These are phyloP conservation scores for Probaryconus sp. DNA, from an alignment of 1,140 invertebrate species.

Conservation along the genomic window DNA sequence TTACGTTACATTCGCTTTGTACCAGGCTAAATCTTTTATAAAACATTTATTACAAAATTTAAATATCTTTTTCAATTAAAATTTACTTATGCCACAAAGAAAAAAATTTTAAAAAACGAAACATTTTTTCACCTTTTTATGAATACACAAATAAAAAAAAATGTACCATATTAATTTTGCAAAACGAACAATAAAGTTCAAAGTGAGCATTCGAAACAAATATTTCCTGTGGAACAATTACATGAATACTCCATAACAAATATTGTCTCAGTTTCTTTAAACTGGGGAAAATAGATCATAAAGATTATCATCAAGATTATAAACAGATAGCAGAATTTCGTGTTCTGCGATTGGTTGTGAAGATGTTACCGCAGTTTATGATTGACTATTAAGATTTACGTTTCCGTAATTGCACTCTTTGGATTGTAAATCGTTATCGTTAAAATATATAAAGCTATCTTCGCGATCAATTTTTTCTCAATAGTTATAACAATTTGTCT, in stretches of 20 bases:
- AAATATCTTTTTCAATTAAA: no score
- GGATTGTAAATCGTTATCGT: neutral
- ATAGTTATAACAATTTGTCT: neutral
- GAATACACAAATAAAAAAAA: no score
- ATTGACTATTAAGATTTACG: conserved; percentile 23
- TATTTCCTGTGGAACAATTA: conserved; percentile 17
- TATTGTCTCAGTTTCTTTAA: conserved; percentile 9
- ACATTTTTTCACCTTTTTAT: no score
- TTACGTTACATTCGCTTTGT: conserved; percentile 36
- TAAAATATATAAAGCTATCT: conserved; percentile 5
- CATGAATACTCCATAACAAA: conserved; percentile 14
- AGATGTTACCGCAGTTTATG: conserved; percentile 18
- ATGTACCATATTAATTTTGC: no score
- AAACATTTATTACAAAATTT: no score
- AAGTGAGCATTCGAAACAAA: neutral
- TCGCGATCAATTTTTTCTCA: neutral
- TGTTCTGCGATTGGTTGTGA: conserved; percentile 10
- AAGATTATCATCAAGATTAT: conserved; percentile 26
- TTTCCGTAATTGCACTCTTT: conserved; percentile 9
- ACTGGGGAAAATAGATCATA: conserved; percentile 12
- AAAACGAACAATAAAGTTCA: no score
- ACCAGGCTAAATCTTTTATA: no score
- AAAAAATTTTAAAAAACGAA: no score
- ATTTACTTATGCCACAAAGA: no score
- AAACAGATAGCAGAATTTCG: conserved; percentile 22